Percentiles rank a stretch among this genome's conserved stretches.
phyloP scores from a whole-genome alignment of 2,113 vertebrate species.

The Psephotus haematonotus region DNA sequence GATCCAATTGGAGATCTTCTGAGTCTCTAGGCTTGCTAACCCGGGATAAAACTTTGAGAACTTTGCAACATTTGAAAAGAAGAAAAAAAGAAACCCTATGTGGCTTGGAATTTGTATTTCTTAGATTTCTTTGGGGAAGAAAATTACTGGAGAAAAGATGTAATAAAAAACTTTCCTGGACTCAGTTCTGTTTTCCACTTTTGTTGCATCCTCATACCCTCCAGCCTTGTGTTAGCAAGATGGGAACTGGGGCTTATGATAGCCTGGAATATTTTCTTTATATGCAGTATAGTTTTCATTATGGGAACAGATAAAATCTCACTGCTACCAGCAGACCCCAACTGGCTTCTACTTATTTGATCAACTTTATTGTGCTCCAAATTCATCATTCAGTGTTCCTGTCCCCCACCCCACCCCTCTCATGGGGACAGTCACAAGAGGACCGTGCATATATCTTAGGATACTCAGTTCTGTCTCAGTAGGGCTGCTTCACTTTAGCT shows the following conservation, averaged over 20 bases:
- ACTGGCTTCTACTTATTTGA: background rate
- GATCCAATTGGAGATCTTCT: background rate
- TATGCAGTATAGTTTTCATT: background rate
- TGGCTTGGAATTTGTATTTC: background rate
- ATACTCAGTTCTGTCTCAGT: background rate
- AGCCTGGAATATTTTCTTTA: background rate
- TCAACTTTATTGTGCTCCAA: background rate
- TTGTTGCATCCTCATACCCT: background rate
- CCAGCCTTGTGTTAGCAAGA: background rate
- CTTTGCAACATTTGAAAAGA: background rate
- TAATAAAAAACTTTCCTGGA: background rate
- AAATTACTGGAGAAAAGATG: background rate
- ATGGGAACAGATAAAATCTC: background rate
- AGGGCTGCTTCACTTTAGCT: constrained; percentile 14
- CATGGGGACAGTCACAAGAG: background rate
- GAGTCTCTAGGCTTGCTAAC: background rate
- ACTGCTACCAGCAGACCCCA: background rate
- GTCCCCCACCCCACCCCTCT: background rate
- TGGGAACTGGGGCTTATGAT: background rate
- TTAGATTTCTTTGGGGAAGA: background rate
- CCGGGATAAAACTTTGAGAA: background rate
- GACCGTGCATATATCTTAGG: background rate
- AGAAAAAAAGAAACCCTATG: background rate
- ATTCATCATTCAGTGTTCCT: background rate
- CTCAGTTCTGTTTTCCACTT: background rate